Conservation (phyloP, 2,888 invertebrate genomes). For the Sesia bembeciformis region DNA sequence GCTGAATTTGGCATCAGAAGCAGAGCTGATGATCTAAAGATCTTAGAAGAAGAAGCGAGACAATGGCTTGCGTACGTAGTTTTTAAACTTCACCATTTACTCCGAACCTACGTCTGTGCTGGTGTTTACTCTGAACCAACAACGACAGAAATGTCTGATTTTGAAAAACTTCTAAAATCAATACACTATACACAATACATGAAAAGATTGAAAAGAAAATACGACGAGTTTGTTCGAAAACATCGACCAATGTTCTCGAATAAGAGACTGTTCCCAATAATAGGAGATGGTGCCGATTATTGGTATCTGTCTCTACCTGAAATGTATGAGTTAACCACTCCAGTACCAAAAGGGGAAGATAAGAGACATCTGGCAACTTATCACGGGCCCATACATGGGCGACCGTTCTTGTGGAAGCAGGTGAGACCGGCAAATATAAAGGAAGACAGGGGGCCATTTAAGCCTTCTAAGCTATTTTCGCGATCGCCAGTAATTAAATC, state of each 20-base stretch:
- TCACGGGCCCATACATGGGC: slow-evolving; percentile 43
- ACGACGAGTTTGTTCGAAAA: slow-evolving; percentile 59
- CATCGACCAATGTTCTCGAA: slow-evolving; percentile 54
- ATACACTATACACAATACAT: slow-evolving; percentile 60
- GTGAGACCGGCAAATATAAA: slow-evolving; percentile 21
- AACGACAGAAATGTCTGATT: slow-evolving; percentile 46
- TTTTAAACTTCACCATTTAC: slow-evolving; percentile 59
- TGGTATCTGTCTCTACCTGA: slow-evolving; percentile 67
- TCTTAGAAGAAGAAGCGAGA: slow-evolving; percentile 58
- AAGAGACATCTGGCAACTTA: slow-evolving; percentile 38
- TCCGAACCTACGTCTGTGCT: slow-evolving; percentile 48
- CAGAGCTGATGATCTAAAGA: slow-evolving; percentile 50
- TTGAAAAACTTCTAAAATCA: slow-evolving; percentile 57
- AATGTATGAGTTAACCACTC: slow-evolving; percentile 59
- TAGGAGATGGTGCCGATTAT: slow-evolving; percentile 60
- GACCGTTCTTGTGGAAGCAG: slow-evolving; percentile 59
- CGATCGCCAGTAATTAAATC: not conserved
- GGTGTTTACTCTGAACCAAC: slow-evolving; percentile 53
- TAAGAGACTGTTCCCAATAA: slow-evolving; percentile 58
- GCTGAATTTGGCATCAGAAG: slow-evolving; percentile 54
- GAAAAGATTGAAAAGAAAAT: slow-evolving; percentile 52
- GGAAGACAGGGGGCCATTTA: slow-evolving; percentile 47
- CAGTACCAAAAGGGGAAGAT: slow-evolving; percentile 15
- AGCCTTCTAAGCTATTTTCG: slow-evolving; percentile 12
- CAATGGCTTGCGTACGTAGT: slow-evolving; percentile 63